Base-by-base conservation (phyloP, 2,797 vertebrate species). In the Liasis olivaceus region DNA sequence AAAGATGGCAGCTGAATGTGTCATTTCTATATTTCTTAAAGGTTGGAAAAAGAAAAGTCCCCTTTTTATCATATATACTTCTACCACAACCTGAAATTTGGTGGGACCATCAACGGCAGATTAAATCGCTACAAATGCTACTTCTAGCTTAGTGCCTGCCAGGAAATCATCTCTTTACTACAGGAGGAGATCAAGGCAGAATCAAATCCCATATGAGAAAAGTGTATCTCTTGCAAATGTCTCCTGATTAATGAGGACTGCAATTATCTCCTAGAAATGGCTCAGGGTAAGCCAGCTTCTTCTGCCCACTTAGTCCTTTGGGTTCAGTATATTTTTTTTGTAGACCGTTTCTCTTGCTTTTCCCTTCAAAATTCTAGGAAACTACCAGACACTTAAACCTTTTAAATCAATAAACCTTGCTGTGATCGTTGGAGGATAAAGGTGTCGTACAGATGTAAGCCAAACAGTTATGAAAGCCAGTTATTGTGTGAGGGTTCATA, bases 341-440 rank as follows among this genome's bases (percentile, higher is more conserved):
- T 94, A 94, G 93, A 92, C 95, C 96, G 91, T 93, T 95, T 95
- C 36, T 42, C 72, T 42, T 77, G 17, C n/a, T 59, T 42, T 69
- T 22, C 60, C 36, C 5, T 69, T 92, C 62, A 56, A 95, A 97
- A 95, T 91, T 94, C 91, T 95, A 81, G 93, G 94, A 96, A 85
- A 91, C 94, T 87, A 92, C 24, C 72, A 94, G 87, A 96, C 95
- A 96, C 95, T 96, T 96, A 96, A 95, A 93, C 42, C 94, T 92
- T 96, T 96, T 96, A 97, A 97, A 97, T 97, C 96, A 97, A 96
- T 96, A 97, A 97, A 96, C 95, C 92, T 93, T 84, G 92, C 36
- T 47, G 64, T 0, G 56, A 89, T 94, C 89, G 85, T 94, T 94
- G 87, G 58, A n/a, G 31, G 72, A 59, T 93, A 96, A 95, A 95